Evolutionary conservation across 2,888 invertebrate genomes (phyloP).

Genomic region (Pachydiplax longipennis): DNA sequence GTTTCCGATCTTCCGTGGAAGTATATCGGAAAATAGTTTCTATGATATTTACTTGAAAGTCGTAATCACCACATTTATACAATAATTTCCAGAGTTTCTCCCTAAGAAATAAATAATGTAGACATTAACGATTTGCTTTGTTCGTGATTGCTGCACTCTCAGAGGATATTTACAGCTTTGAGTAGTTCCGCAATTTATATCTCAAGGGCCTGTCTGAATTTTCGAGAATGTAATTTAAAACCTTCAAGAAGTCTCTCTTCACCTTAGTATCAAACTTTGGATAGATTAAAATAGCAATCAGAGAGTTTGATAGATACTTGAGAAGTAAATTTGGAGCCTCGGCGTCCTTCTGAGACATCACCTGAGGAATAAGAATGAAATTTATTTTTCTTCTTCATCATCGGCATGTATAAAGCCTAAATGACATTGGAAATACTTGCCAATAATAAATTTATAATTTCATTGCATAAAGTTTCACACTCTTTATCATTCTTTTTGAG

Average conservation of each 20-base stretch:
- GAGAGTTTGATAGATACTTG: neutral
- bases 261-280: neutral
- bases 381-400: neutral
- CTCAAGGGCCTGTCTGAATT: neutral
- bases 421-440: neutral
- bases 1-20: conserved; percentile 7
- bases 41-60: conserved; percentile 4
- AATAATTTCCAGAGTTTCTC: neutral
- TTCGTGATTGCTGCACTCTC: neutral
- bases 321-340: neutral
- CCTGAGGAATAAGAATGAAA: neutral
- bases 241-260: neutral
- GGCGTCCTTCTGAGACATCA: neutral
- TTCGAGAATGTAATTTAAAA: neutral
- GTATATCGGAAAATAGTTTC: conserved; percentile 22
- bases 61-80: conserved; percentile 18
- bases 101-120: neutral
- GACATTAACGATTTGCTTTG: neutral
- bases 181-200: neutral
- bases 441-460: neutral
- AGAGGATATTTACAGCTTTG: neutral
- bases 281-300: neutral
- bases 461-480: neutral
- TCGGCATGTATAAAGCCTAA: neutral
- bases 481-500: neutral